phyloP scores from a whole-genome alignment of 2,888 invertebrate genomes.

The Dysmachus trigonus region DNA sequence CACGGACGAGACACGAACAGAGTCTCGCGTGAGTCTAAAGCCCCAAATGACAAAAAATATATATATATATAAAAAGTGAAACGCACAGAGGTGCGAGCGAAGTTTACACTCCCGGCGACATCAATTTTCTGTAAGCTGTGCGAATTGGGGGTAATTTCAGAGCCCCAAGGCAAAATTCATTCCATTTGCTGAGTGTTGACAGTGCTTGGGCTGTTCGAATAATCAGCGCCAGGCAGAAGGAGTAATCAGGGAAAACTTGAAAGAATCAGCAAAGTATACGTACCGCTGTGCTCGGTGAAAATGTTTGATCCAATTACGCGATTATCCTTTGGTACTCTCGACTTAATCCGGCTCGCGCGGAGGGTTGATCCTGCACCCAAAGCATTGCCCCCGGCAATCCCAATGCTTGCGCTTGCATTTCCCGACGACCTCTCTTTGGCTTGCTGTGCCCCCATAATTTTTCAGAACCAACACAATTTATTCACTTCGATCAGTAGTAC shows the following conservation, averaged over 20 bases:
- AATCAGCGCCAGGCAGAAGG: background rate
- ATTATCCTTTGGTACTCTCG: constrained; percentile 78
- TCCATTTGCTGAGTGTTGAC: background rate
- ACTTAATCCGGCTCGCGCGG: constrained; percentile 78
- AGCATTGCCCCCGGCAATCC: constrained; percentile 52
- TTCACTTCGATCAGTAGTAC: background rate
- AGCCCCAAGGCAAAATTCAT: constrained; percentile 15
- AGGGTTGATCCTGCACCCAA: constrained; percentile 69
- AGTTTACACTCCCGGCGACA: constrained; percentile 4
- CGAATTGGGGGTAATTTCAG: constrained; percentile 20
- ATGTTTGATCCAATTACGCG: constrained; percentile 88
- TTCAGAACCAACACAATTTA: constrained; percentile 59
- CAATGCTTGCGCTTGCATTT: constrained; percentile 63
- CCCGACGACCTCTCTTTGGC: constrained; percentile 82
- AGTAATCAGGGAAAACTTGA: background rate
- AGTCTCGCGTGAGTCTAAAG: background rate
- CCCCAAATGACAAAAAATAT: background rate
- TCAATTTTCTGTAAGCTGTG: background rate
- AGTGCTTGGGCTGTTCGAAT: background rate
- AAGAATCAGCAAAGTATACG: constrained; percentile 63
- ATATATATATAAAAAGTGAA: background rate
- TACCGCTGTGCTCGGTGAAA: constrained; percentile 94
- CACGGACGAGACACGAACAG: background rate
- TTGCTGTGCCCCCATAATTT: constrained; percentile 90
- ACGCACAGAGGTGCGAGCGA: background rate